A percentile compares a stretch with the other conserved stretches of the same genome.
Conservation (phyloP, 2,113 vertebrate species). For the Rafetus swinhoei region DNA sequence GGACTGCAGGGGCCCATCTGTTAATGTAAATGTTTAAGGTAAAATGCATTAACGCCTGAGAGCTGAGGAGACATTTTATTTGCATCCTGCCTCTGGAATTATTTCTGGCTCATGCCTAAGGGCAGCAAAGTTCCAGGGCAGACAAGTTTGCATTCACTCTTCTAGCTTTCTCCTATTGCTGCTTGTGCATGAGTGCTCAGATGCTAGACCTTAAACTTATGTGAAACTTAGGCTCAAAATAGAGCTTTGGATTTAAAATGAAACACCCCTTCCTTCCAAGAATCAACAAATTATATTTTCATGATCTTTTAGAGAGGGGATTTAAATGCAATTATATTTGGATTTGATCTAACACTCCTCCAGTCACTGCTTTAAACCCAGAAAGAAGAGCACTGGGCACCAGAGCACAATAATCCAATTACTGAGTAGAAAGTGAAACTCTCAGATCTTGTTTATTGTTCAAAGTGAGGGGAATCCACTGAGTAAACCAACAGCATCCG, state of each 20-base stretch:
- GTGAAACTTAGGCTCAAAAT: constrained; percentile 14
- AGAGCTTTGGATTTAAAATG: constrained; percentile 34
- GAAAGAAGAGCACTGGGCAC: background rate
- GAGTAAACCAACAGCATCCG: background rate
- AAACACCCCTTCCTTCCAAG: background rate
- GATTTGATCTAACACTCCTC: background rate
- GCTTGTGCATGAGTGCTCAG: background rate
- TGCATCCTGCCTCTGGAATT: constrained; percentile 75
- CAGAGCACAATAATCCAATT: background rate
- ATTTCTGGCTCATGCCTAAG: constrained; percentile 58
- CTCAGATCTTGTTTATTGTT: background rate
- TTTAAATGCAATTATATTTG: constrained; percentile 28
- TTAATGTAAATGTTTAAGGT: constrained; percentile 86
- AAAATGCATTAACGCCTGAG: constrained; percentile 73
- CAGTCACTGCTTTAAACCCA: background rate
- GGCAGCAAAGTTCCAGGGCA: constrained; percentile 46
- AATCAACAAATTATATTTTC: background rate
- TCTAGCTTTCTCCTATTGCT: constrained; percentile 37
- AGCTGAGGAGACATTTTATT: constrained; percentile 78
- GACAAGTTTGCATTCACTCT: constrained; percentile 27
- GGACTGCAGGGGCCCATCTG: constrained; percentile 79
- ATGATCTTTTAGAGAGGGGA: background rate
- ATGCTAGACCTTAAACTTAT: constrained; percentile 25
- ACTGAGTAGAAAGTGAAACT: background rate
- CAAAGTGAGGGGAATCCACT: background rate